Evolutionary conservation across 2,113 vertebrate genomes (phyloP), one percentile per base, ranked within the genome.

Genomic region (Corydoras sp.): DNA sequence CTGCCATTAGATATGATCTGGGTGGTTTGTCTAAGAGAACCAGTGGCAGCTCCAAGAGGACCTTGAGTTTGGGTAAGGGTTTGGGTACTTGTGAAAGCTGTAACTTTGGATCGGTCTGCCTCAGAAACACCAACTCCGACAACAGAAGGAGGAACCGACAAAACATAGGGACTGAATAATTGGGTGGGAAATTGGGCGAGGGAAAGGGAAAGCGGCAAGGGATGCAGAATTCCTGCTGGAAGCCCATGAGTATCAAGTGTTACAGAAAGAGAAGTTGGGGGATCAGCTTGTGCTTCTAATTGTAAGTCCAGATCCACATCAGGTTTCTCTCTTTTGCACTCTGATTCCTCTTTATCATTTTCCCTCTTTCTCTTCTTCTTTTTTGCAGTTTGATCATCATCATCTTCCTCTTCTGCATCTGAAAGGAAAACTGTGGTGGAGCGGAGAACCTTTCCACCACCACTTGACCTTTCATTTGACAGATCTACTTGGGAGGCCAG

Each of bases 351-450:
- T 2, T 68, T 78, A 24, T 88, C 87, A 76, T 84, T 82, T 24
- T 83, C 85, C 32, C 74, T 70, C 62, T 82, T 89, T 9, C 76
- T 79, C 65, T 85, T 90, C 82, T 84, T 88, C 53, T 76, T 83
- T 54, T 77, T 85, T 9, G 80, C 72, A 48, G 72, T 78, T 24
- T 83, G 83, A 64, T 91, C 88, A 5, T 88, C 88, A 18, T 90
- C 89, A 8, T 89, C 85, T 50, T 91, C 89, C 3, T 24, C 18
- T 24, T 91, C 90, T 14, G 87, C 90, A 63, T 90, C 89, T 0
- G 90, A 91, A 14, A 90, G 85, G 48, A 91, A 91, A 53, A 90
- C 89, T 3, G 89, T 90, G 14, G 89, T 87, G 59, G 90, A 91
- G 30, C 87, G 86, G 31, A 90, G 78, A 9, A 90, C 90, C 75